Evolutionary conservation across 2,113 vertebrate species (phyloP), one percentile per base, ranked within the genome.

Genomic region (Lates calcarifer): DNA sequence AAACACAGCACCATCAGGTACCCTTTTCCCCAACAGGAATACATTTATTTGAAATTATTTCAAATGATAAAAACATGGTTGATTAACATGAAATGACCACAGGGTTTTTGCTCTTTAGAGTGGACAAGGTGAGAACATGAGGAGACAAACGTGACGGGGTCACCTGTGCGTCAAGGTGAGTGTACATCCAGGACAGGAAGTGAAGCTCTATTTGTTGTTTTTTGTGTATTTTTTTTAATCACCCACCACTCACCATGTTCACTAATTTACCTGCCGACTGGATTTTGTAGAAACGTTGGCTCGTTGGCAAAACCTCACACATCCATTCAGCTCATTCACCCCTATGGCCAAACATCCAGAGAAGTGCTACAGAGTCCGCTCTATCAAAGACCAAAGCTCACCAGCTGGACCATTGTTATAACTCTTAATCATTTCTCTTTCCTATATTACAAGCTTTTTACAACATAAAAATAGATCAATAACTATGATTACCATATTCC

Each of bases 391-490:
- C 80, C 76, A 33, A 71, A 81, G 45, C 89, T 89, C 90, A 74
- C 92, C 81, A 14, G 60, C 78, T 45, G 81, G 62, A 84, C 74
- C 83, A 69, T 56, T 26, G 84, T 89, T 87, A 89, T 65, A 84
- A 74, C 78, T 89, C 90, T 88, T 80, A 55, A 85, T 88, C 71
- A 85, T 56, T 77, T 92, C 88, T 86, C 79, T 91, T 87, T 93
- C 92, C 94, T 95, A 81, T 89, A 90, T 94, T 87, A 95, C 94
- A 96, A 94, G 87, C 89, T 94, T 94, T 95, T 91, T 94, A 96
- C 93, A 96, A 94, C 94, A 93, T 93, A 97, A 93, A 96, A 95
- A 96, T 89, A 95, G 92, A 96, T 94, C 95, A 92, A 74, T 91
- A 94, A 93, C 93, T 95, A 95, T 87, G 79, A 94, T 95, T 94